Evolutionary conservation across 2,797 vertebrate species (phyloP).

Genomic region (Ctenosaura bakeri): DNA sequence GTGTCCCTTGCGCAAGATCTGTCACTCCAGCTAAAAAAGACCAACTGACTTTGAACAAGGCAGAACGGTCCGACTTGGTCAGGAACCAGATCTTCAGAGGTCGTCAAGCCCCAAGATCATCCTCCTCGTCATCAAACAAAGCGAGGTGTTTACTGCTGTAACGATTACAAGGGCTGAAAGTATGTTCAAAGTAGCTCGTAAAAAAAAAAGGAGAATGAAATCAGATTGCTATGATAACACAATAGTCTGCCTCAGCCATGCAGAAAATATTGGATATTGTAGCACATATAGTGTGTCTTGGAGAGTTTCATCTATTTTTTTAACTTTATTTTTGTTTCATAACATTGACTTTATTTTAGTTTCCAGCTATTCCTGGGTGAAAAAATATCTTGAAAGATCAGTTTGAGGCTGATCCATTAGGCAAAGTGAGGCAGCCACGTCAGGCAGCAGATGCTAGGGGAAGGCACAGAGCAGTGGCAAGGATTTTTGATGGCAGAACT

Average conservation of each 20-base stretch:
- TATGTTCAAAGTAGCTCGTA: constrained; percentile 2
- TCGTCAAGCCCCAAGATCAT: not conserved
- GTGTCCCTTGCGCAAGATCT: no score
- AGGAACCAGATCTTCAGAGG: constrained; percentile 4
- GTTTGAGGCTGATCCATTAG: no score
- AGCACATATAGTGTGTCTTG: no score
- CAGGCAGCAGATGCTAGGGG: no score
- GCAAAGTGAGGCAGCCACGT: no score
- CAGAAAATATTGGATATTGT: not conserved
- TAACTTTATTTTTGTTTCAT: not conserved
- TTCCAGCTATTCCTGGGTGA: no score
- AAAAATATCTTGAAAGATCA: no score
- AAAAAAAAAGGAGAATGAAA: not conserved
- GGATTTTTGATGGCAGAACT: no score
- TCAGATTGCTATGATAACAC: not conserved
- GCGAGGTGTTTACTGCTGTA: constrained; percentile 11
- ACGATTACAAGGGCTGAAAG: not conserved
- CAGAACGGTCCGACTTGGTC: not conserved
- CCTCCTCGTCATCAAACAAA: constrained; percentile 11
- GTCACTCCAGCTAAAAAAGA: not conserved
- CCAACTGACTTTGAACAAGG: not conserved
- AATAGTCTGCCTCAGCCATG: not conserved
- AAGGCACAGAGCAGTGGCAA: no score
- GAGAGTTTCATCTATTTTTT: not conserved
- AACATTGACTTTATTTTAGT: no score